phyloP scores from a whole-genome alignment of 2,797 vertebrate species.

The Enteromius radiatus region DNA sequence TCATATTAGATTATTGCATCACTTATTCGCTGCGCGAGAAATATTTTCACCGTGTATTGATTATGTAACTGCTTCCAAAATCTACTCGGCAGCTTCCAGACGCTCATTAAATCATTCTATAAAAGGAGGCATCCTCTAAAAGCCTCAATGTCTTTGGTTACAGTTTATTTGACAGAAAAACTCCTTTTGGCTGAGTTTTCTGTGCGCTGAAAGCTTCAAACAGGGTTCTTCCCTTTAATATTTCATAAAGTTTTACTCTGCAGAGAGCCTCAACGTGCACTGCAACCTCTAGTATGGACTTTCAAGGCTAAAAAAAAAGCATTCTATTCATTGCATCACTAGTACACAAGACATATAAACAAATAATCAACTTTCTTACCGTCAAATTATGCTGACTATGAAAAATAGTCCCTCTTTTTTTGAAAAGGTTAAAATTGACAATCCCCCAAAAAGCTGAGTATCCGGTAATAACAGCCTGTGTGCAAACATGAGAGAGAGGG shows the following conservation, averaged over 20 bases:
- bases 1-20: conserved; percentile 31
- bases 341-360: conserved; percentile 27
- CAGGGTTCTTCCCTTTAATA: conserved; percentile 44
- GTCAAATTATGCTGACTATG: conserved; percentile 51
- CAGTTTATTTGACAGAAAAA: neutral
- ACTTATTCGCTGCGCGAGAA: conserved; percentile 19
- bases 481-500: conserved; percentile 58
- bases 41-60: conserved; percentile 42
- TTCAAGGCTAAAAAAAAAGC: neutral
- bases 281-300: neutral
- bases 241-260: conserved; percentile 56
- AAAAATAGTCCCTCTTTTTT: conserved; percentile 36
- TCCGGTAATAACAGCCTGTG: conserved; percentile 23
- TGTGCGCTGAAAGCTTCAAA: neutral
- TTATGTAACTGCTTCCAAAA: conserved; percentile 50
- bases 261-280: neutral
- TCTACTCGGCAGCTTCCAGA: conserved; percentile 24
- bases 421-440: neutral
- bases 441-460: conserved; percentile 43
- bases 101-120: conserved; percentile 16
- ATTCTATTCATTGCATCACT: neutral
- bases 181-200: neutral
- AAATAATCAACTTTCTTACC: conserved; percentile 68
- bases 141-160: neutral
- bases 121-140: conserved; percentile 14